These are phyloP conservation scores for Crotophaga sulcirostris DNA, from an alignment of 2,113 vertebrate species.

Conservation along the genomic window DNA sequence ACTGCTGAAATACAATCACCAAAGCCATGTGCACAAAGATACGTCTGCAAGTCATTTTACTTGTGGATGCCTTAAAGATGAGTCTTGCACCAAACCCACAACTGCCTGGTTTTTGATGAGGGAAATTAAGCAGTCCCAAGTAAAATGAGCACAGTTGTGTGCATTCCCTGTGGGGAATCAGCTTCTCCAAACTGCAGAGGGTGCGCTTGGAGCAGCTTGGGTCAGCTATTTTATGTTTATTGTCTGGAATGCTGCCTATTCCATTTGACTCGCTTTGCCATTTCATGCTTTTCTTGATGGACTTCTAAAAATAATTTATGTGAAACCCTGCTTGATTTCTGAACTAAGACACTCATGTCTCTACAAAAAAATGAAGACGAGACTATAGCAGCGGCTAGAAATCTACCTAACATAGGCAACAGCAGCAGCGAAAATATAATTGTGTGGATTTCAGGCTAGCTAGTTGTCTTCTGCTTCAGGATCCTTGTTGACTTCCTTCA, in stretches of 20 bases:
- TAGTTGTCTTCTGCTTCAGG: background rate
- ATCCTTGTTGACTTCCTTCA: background rate
- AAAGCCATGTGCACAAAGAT: background rate
- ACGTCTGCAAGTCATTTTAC: background rate
- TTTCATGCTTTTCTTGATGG: conserved; percentile 37
- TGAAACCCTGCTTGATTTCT: background rate
- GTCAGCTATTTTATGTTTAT: background rate
- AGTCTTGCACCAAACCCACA: background rate
- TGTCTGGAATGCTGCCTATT: conserved; percentile 19
- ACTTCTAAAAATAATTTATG: conserved; percentile 42
- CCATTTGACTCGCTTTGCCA: background rate
- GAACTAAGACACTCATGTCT: background rate
- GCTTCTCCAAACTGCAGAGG: background rate
- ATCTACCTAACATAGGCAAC: background rate
- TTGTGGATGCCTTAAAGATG: background rate
- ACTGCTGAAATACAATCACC: background rate
- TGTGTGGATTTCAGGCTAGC: background rate
- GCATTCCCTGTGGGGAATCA: background rate
- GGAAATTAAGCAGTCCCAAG: background rate
- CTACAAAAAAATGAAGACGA: background rate
- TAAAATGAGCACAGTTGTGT: background rate
- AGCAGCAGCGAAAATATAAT: background rate
- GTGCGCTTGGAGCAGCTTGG: background rate
- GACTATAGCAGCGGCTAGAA: background rate
- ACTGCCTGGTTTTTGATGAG: background rate